Percentiles rank a stretch among this genome's conserved stretches.
Evolutionary conservation across 1,140 invertebrate genomes (phyloP).

Genomic region (Orius insidiosus): DNA sequence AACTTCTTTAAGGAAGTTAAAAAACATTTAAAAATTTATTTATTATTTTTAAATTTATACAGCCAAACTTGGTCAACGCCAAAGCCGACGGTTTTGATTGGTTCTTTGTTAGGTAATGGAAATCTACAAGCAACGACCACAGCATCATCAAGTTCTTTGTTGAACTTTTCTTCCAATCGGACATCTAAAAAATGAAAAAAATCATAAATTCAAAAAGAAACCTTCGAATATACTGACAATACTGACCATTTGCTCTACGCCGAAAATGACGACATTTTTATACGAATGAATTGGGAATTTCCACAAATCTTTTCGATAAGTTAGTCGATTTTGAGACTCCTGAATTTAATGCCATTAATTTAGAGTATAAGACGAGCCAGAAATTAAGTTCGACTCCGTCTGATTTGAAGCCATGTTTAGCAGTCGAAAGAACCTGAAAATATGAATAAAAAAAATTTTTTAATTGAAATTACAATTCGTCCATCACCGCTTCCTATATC

Average conservation of each 20-base stretch:
- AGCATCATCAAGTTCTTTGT: conserved; percentile 45
- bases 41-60: too few species aligned
- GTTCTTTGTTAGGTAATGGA: conserved; percentile 58
- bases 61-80: conserved; percentile 79
- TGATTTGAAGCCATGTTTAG: conserved; percentile 47
- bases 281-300: conserved; percentile 56
- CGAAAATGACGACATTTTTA: conserved; percentile 79
- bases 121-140: conserved; percentile 75
- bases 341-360: conserved; percentile 38
- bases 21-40: too few species aligned
- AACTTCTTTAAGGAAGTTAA: too few species aligned
- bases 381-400: conserved; percentile 79
- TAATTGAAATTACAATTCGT: conserved; percentile 46
- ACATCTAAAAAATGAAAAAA: conserved; percentile 44
- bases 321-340: conserved; percentile 35
- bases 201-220: background rate
- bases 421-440: conserved; percentile 53
- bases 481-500: conserved; percentile 89
- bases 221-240: background rate
- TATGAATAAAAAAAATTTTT: conserved; percentile 28
- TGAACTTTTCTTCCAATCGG: conserved; percentile 59
- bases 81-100: conserved; percentile 45
- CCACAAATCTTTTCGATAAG: conserved; percentile 63
- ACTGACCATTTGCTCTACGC: conserved; percentile 82
- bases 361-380: conserved; percentile 69